phyloP scores from a whole-genome alignment of 1,140 invertebrate genomes.

The Brachionus manjavacas region DNA sequence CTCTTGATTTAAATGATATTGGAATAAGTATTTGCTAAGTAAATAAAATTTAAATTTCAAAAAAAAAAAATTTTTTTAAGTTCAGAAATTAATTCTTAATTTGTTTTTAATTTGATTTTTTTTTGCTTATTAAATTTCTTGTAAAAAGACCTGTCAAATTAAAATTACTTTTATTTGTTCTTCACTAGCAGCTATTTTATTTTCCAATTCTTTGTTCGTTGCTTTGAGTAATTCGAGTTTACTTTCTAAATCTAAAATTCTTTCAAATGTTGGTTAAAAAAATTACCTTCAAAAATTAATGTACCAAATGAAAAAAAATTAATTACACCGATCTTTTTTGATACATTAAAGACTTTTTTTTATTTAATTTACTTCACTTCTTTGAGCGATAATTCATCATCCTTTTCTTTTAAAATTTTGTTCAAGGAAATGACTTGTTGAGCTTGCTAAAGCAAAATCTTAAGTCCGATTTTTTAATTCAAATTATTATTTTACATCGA shows the following conservation, averaged over 20 bases:
- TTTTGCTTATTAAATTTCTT: neutral
- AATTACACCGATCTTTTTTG: too few species aligned
- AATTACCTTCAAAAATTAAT: neutral
- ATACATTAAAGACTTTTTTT: too few species aligned
- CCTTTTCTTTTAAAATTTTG: conserved; percentile 75
- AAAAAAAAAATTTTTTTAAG: too few species aligned
- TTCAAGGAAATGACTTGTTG: conserved; percentile 87
- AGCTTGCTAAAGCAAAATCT: conserved; percentile 62
- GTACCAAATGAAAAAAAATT: neutral
- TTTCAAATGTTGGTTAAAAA: conserved; percentile 50
- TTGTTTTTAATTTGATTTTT: too few species aligned
- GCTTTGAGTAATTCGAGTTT: conserved; percentile 61
- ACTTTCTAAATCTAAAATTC: conserved; percentile 68
- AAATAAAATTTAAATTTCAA: too few species aligned
- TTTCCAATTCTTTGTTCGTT: conserved; percentile 51
- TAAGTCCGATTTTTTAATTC: neutral
- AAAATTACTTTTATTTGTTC: neutral
- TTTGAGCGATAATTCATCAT: conserved; percentile 68
- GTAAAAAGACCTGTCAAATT: neutral
- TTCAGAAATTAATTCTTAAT: too few species aligned
- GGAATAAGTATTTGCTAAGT: too few species aligned
- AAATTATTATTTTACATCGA: conserved; percentile 4
- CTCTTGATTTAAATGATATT: too few species aligned
- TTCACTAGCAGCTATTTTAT: neutral
- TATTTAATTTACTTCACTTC: conserved; percentile 67